Evolutionary conservation across 53 echinoderm and acorn worm genomes (phyloP).

Genomic region (Patiria pectinifera): DNA sequence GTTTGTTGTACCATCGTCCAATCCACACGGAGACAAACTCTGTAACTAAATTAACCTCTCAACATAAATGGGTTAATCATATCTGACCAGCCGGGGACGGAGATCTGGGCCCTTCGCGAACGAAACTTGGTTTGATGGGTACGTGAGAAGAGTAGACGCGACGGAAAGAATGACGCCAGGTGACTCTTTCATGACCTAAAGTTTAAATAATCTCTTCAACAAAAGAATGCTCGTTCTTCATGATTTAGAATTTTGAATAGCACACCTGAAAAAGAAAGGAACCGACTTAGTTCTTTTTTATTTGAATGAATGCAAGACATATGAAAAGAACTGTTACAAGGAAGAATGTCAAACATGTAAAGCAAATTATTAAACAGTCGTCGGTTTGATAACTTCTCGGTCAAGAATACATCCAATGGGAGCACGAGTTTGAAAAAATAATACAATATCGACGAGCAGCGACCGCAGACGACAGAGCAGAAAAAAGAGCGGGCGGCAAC

Average conservation of each 20-base stretch:
- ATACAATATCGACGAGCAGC: neutral
- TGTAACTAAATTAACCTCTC: constrained; percentile 33
- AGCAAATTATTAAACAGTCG: constrained; percentile 15
- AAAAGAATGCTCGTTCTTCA: neutral
- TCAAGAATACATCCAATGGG: constrained; percentile 10
- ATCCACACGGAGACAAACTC: neutral
- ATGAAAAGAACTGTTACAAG: neutral
- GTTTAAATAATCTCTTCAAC: neutral
- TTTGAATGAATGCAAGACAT: neutral
- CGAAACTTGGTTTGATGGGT: neutral
- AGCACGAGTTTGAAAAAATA: neutral
- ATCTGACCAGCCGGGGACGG: neutral
- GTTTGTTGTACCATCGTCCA: neutral
- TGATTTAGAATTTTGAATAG: too few relatives aligned
- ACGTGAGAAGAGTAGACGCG: neutral
- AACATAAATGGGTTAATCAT: constrained; percentile 37
- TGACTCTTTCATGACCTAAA: constrained; percentile 11
- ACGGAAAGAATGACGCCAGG: neutral
- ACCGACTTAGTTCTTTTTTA: too few relatives aligned
- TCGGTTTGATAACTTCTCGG: neutral
- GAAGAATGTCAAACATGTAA: neutral
- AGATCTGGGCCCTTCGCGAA: neutral
- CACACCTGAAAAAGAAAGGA: too few relatives aligned
- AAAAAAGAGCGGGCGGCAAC: constrained; percentile 40
- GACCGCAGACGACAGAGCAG: constrained; percentile 49